Evolutionary conservation across 2,797 vertebrate species (phyloP).

Genomic region (Otus scops): DNA sequence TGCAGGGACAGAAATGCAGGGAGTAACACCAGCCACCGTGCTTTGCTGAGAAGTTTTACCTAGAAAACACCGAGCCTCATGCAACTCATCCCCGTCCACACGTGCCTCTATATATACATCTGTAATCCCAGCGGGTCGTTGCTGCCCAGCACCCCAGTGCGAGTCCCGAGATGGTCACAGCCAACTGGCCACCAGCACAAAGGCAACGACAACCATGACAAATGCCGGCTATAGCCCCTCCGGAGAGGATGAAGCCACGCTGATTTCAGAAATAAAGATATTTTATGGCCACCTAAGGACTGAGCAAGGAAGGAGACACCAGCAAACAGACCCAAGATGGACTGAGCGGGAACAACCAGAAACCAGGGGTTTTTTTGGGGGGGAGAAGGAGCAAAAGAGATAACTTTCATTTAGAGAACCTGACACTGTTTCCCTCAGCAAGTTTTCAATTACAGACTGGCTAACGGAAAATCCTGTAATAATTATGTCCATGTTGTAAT

Average conservation of each 20-base stretch:
- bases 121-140: accelerated
- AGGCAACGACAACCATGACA: not conserved
- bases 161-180: accelerated
- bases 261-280: not conserved
- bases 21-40: accelerated
- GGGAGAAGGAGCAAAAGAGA: not conserved
- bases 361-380: accelerated
- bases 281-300: not conserved
- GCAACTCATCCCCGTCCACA: not conserved
- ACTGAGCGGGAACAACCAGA: not conserved
- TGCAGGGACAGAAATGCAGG: not conserved
- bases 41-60: not conserved
- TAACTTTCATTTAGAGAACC: not conserved
- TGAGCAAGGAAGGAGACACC: not conserved
- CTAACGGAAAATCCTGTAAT: not conserved
- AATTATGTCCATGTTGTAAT: not conserved
- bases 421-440: not conserved
- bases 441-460: constrained; percentile 30
- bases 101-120: accelerated
- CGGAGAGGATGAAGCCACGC: not conserved
- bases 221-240: not conserved
- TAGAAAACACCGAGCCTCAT: not conserved
- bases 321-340: not conserved
- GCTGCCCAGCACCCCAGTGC: accelerated
- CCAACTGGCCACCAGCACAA: accelerated